These are phyloP conservation scores for Drosophila nannoptera DNA, from an alignment of 1,140 invertebrate species.

Conservation along the genomic window DNA sequence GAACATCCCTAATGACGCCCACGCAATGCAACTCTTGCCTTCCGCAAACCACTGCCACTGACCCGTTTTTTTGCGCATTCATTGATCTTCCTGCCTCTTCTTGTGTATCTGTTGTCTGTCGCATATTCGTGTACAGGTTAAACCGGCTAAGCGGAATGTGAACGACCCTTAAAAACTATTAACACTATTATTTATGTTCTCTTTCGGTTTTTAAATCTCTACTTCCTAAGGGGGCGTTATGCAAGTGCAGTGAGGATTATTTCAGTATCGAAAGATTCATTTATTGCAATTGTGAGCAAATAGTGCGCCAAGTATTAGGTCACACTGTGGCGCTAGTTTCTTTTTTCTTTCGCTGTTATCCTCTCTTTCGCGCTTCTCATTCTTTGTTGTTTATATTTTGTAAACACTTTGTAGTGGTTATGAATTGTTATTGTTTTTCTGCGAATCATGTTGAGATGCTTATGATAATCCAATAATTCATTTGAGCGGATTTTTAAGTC, in stretches of 20 bases:
- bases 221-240: conserved; percentile 30
- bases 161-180: conserved; percentile 43
- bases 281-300: not conserved
- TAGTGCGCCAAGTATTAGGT: conserved; percentile 10
- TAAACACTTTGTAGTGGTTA: conserved; percentile 61
- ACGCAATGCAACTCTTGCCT: conserved; percentile 39
- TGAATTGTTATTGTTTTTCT: conserved; percentile 43
- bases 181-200: not conserved
- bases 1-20: conserved; percentile 34
- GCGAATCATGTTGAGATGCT: conserved; percentile 20
- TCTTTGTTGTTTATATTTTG: conserved; percentile 77
- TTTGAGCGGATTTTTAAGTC: conserved; percentile 6
- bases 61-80: conserved; percentile 51
- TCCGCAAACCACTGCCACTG: conserved; percentile 44
- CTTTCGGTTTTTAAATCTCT: not conserved
- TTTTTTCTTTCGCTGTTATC: conserved; percentile 44
- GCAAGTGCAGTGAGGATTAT: conserved; percentile 27
- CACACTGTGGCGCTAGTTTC: conserved; percentile 32
- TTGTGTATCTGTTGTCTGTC: conserved; percentile 65
- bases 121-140: conserved; percentile 38
- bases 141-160: conserved; percentile 57
- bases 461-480: conserved; percentile 27
- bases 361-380: conserved; percentile 39
- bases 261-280: not conserved
- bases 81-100: conserved; percentile 62